Evolutionary conservation across 2,797 vertebrate genomes (phyloP), one percentile per base, ranked within the genome.

Genomic region (Neostethus bicornis): DNA sequence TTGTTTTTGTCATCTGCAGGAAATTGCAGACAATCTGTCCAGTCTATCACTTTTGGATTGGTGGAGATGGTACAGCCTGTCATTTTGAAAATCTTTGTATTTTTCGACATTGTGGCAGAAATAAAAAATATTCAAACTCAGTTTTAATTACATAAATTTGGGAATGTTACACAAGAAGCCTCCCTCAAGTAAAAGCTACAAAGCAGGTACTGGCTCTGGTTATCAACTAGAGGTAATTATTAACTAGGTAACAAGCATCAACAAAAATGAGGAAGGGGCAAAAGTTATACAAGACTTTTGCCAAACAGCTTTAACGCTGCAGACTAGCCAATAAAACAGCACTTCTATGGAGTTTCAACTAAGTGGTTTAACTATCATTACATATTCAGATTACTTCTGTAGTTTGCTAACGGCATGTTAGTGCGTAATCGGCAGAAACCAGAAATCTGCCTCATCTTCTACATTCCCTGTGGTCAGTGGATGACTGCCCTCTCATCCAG

Each of bases 1-100:
- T 66, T 65, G 69, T 42, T 68, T 66, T 75, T 66, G 64, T 24
- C 44, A 49, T 45, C 76, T 71, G 31, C 58, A 50, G 38, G 64
- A 48, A n/a, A 52, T 41, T 37, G 24, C 46, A 59, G 24, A 19
- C 29, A 16, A 32, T 49, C 43, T 49, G 51, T 35, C 4, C 4
- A 29, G 23, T 60, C 16, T 45, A 29, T 61, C 41, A 26, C 19
- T 48, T 1, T 14, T 32, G 31, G 19, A 20, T 20, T 43, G 73
- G 11, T 53, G 4, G 14, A 4, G 14, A 7, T 32, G 41, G 21
- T 50, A 26, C 2, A 17, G 12, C 44, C 11, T 1, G 19, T 25
- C 20, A 35, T 45, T 1, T 5, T 16, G 41, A 7, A 7, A 13
- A 59, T 44, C 24, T 1, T 8, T 17, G 16, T 34, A 13, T 23